These are phyloP conservation scores for Umimayanthus kanabou DNA, from an alignment of 92 coral and sea anemone genomes.

Conservation along the genomic window DNA sequence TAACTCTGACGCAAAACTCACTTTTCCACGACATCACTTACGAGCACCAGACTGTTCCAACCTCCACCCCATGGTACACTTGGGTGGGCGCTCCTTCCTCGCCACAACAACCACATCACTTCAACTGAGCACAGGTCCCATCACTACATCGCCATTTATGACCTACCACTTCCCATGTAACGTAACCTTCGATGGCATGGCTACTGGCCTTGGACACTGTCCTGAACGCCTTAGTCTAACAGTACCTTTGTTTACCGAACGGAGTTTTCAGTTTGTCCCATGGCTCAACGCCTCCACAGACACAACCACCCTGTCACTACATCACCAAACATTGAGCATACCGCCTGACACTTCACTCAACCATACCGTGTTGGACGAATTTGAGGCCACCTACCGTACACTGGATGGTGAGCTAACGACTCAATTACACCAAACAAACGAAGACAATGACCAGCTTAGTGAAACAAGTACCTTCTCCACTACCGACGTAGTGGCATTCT, in stretches of 20 bases:
- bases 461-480: neutral
- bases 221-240: conserved; percentile 35
- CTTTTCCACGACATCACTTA: conserved; percentile 38
- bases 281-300: conserved; percentile 27
- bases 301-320: neutral
- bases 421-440: neutral
- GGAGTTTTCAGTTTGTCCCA: conserved; percentile 28
- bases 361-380: conserved; percentile 25
- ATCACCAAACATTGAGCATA: conserved; percentile 15
- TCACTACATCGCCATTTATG: conserved; percentile 38
- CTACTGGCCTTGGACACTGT: conserved; percentile 44
- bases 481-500: conserved; percentile 13
- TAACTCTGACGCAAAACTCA: conserved; percentile 1
- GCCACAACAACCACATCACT: conserved; percentile 24
- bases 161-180: conserved; percentile 60
- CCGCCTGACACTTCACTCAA: conserved; percentile 20
- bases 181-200: conserved; percentile 39
- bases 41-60: conserved; percentile 35
- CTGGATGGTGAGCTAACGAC: conserved; percentile 37
- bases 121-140: conserved; percentile 34
- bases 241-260: conserved; percentile 41
- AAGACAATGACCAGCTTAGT: neutral
- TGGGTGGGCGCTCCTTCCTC: conserved; percentile 44
- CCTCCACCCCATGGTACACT: conserved; percentile 32
- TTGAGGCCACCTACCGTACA: conserved; percentile 38